Base-by-base conservation (phyloP, 2,888 invertebrate genomes). In the Ligdia adustata region DNA sequence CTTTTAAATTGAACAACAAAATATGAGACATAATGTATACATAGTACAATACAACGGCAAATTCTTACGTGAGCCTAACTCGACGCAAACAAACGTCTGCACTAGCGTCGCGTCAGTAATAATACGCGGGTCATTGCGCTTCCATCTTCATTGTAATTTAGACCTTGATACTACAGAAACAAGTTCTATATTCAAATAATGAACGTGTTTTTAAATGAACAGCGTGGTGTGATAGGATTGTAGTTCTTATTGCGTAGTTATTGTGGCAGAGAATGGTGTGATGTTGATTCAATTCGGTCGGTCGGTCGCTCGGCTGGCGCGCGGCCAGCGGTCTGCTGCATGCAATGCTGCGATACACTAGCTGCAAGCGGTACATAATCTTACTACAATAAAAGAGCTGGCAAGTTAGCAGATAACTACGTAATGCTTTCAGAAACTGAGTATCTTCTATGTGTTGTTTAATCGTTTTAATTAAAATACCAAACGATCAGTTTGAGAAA, bases 41-140 rank as follows among this genome's bases (percentile, higher is more conserved):
- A n/a, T n/a, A n/a, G 9, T 11, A 12, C n/a, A 7, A n/a, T 9
- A 22, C 24, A 11, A 22, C 9, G 32, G 15, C 24, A 16, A 20
- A 32, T 41, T 26, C 32, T 26, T 41, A 2, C 40, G n/a, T n/a
- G n/a, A n/a, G 32, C 16, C 40, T 41, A 41, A 41, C 40, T 41
- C 7, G 26, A 26, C 24, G 40, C 29, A 35, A 38, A 39, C 38
- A 31, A 43, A 49, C 26, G 31, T 50, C 50, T 22, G 37, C 35
- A 32, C 35, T 41, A 40, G 27, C 44, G 27, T 35, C 39, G 44
- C n/a, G n/a, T n/a, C n/a, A n/a, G 44, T 37, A 49, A 34, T 31
- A 37, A 34, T 43, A 16, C 35, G 26, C 40, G 27, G 43, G 29
- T 9, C 40, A 37, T n/a, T 37, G n/a, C 20, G 5, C 18, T 4